Percentiles rank a stretch among this genome's conserved stretches.
phyloP scores from a whole-genome alignment of 2,888 invertebrate species.

The Polia nebulosa region DNA sequence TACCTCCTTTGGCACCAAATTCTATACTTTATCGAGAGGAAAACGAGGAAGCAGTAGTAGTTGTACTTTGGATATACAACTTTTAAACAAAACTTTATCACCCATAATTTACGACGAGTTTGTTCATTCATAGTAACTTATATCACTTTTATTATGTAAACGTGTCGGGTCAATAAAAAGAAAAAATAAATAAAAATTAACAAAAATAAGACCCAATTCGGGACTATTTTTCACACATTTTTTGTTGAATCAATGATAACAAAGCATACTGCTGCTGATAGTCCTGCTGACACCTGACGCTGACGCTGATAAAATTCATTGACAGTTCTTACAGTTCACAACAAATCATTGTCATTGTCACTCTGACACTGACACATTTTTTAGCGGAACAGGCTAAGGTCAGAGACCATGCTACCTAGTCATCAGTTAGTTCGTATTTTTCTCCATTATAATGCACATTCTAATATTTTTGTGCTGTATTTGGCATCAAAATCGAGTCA shows the following conservation, averaged over 20 bases:
- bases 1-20: conserved; percentile 74
- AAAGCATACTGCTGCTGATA: not conserved
- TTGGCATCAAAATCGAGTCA: too few relatives aligned
- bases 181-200: conserved; percentile 36
- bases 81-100: conserved; percentile 87
- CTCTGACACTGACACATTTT: not conserved
- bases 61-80: conserved; percentile 88
- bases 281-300: too few relatives aligned
- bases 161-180: conserved; percentile 26
- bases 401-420: too few relatives aligned
- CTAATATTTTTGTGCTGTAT: too few relatives aligned
- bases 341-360: not conserved
- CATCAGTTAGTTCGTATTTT: too few relatives aligned
- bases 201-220: not conserved
- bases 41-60: conserved; percentile 83
- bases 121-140: conserved; percentile 83
- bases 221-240: conserved; percentile 41
- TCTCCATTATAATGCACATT: too few relatives aligned
- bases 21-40: conserved; percentile 85
- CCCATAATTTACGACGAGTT: conserved; percentile 81
- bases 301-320: not conserved
- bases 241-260: conserved; percentile 3
- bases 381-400: too few relatives aligned
- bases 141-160: conserved; percentile 6
- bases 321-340: conserved; percentile 11